Base-by-base conservation (phyloP, 2,113 vertebrate genomes). In the Spilogale gracilis region DNA sequence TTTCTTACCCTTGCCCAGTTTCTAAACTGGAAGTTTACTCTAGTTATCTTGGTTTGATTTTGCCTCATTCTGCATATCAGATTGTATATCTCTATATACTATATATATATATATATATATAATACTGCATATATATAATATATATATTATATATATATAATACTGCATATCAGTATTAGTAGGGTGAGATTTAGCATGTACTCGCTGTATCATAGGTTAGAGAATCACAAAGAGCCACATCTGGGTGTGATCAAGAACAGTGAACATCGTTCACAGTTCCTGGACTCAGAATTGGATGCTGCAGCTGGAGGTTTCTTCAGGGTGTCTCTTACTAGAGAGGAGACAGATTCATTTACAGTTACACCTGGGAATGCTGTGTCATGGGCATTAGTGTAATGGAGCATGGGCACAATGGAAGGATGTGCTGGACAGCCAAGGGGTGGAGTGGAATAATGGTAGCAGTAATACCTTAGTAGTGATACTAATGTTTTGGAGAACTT, bases 1-100 rank as follows among this genome's bases (percentile, higher is more conserved):
- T 92, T 93, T 67, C 78, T 96, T 76, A 76, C 58, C 30, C 56
- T 93, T 83, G 65, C 50, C 67, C 43, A 89, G 50, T 83, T 89
- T 83, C 67, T 89, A 76, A 89, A 80, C 50, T 76, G 84, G 25
- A 76, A 43, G 4, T 83, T 67, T 78, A 67, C 58, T 83, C 50
- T 23, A 60, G 50, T 83, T 89, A 38, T 63, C 43, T 45, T 11
- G 5, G 48, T 92, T 71, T 69, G 43, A 79, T 69, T 86, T 95
- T 78, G 84, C 85, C 83, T 93, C 65, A 76, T 3, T 83, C 56
- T 89, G 58, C 48, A 16, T 74, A 58, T 65, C n/a, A 67, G 30
- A 58, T 74, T 38, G 38, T 38, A 38, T 38, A 38, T 38, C 38
- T 38, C 38, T 38, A 38, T 38, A 38, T 38, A 38, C 38, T 38